Conservation (phyloP, 2,888 invertebrate genomes). For the Elaeidobius kamerunicus region DNA sequence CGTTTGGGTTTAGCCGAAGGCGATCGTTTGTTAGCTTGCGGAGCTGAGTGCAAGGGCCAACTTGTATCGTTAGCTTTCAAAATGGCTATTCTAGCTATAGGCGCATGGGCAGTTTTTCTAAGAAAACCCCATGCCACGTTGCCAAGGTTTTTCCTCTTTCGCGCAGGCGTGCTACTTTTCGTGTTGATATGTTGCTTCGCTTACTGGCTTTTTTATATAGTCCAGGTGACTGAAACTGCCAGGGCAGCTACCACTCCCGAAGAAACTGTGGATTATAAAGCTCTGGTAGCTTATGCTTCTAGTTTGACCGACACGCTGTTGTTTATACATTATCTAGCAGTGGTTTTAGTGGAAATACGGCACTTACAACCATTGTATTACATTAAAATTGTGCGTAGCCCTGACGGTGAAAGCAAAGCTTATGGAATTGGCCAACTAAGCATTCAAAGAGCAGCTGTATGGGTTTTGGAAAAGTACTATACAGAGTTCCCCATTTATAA, state of each 20-base stretch:
- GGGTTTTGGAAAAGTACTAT: constrained; percentile 93
- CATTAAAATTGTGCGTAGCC: constrained; percentile 88
- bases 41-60: constrained; percentile 91
- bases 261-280: constrained; percentile 79
- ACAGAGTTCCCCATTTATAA: constrained; percentile 96
- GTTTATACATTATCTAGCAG: constrained; percentile 92
- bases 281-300: constrained; percentile 87
- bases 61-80: constrained; percentile 90
- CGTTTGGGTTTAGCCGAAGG: constrained; percentile 68
- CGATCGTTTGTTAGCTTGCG: constrained; percentile 74
- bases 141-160: constrained; percentile 88
- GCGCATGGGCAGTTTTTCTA: constrained; percentile 90
- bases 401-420: constrained; percentile 88
- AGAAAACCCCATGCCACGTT: constrained; percentile 80
- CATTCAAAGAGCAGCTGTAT: constrained; percentile 92
- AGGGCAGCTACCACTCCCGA: constrained; percentile 77
- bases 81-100: constrained; percentile 81
- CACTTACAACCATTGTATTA: constrained; percentile 89
- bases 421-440: constrained; percentile 89
- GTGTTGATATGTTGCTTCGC: constrained; percentile 91
- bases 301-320: constrained; percentile 91
- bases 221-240: constrained; percentile 80
- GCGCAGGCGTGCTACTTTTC: constrained; percentile 84
- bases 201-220: constrained; percentile 97
- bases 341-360: constrained; percentile 89